Conservation (phyloP, 2,888 invertebrate species). For the Sceliomorpha sp. region DNA sequence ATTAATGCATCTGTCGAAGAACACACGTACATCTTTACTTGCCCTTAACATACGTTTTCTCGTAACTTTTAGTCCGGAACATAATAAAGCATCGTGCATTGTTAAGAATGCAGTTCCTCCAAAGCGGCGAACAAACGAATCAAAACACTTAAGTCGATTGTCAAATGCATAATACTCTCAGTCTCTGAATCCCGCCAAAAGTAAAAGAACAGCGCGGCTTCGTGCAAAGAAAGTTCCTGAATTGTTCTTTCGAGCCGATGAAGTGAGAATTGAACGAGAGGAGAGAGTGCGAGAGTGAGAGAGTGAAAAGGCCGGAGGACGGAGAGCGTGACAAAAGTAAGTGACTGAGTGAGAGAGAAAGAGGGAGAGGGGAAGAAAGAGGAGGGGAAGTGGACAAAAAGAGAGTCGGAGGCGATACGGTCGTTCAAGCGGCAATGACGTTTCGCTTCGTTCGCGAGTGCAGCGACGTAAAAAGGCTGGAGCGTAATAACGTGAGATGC, state of each 20-base stretch:
- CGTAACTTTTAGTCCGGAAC: no score
- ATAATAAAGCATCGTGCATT: no score
- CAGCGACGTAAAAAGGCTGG: conserved; percentile 17
- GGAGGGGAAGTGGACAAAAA: conserved; percentile 9
- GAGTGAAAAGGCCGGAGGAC: conserved; percentile 9
- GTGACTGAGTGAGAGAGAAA: conserved; percentile 3
- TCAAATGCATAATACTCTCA: background rate
- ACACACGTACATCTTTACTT: no score
- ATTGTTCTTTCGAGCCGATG: conserved; percentile 8
- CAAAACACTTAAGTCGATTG: no score
- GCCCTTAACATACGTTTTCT: no score
- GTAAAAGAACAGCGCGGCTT: background rate
- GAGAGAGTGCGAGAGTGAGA: conserved; percentile 5
- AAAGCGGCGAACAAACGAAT: no score
- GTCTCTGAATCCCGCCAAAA: conserved; percentile 2
- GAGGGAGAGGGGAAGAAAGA: conserved; percentile 2
- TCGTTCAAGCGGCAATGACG: conserved; percentile 26
- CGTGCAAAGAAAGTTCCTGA: conserved; percentile 8
- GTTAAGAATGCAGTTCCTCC: no score
- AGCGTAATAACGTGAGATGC: conserved; percentile 25
- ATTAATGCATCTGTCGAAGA: no score
- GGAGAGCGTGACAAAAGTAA: background rate
- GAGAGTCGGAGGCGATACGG: conserved; percentile 15
- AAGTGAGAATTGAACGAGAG: conserved; percentile 5
- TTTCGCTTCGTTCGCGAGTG: conserved; percentile 29